Conservation (phyloP, 2,888 invertebrate species). For the Drosophila subsilvestris region DNA sequence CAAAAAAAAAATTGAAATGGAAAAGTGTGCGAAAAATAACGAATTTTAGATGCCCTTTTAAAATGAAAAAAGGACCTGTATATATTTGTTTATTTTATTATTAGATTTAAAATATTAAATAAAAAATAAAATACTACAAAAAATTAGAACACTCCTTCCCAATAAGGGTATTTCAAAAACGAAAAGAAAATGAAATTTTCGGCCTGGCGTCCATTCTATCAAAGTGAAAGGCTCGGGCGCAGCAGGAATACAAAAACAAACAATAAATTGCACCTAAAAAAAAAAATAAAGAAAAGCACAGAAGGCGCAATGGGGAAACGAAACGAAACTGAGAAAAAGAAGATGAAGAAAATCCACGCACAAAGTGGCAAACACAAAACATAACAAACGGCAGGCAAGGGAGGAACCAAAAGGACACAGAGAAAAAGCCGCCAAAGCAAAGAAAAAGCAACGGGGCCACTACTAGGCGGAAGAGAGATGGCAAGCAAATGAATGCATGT, state of each 20-base stretch:
- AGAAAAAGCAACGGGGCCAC: conserved; percentile 23
- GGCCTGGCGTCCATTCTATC: neutral
- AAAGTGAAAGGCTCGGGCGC: neutral
- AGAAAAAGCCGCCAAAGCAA: conserved; percentile 48
- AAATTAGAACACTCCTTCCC: neutral
- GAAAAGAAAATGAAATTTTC: conserved; percentile 13
- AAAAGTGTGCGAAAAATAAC: neutral
- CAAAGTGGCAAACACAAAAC: conserved; percentile 68
- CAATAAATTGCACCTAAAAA: conserved; percentile 28
- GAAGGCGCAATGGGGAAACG: conserved; percentile 25
- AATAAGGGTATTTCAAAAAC: conserved; percentile 11
- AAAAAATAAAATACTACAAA: neutral
- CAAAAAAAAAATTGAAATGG: conserved; percentile 9
- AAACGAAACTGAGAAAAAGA: conserved; percentile 37
- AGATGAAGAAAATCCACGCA: conserved; percentile 66
- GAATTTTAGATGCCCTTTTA: neutral
- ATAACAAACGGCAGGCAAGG: neutral
- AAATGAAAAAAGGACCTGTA: too few relatives aligned
- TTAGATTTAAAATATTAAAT: neutral
- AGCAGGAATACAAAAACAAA: conserved; percentile 17
- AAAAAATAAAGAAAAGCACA: conserved; percentile 11
- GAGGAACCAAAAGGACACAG: conserved; percentile 59
- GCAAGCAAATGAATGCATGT: conserved; percentile 5
- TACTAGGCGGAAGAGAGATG: conserved; percentile 38
- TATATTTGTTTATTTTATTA: too few relatives aligned